Evolutionary conservation across 1,140 invertebrate species (phyloP).

Genomic region (Mycetomoellerius zeteki): DNA sequence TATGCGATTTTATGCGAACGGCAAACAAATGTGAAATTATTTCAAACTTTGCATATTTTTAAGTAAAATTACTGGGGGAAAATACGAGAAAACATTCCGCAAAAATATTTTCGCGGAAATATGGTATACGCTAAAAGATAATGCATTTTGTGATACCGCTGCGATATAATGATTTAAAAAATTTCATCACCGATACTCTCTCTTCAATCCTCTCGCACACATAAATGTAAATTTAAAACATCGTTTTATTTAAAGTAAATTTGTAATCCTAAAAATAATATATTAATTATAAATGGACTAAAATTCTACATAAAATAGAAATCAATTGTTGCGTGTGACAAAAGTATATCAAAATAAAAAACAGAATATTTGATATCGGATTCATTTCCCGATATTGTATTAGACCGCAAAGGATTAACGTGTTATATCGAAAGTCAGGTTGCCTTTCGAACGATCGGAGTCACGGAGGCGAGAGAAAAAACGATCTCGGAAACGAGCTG

Average conservation of each 20-base stretch:
- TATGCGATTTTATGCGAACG: not conserved
- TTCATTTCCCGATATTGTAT: slow-evolving; percentile 4
- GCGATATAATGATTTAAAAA: not conserved
- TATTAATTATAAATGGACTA: not conserved
- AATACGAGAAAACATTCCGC: not conserved
- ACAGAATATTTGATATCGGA: not conserved
- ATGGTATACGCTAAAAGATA: not conserved
- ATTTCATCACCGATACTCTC: not conserved
- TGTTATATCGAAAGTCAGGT: slow-evolving; percentile 29
- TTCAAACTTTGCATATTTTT: not conserved
- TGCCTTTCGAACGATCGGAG: slow-evolving; percentile 20
- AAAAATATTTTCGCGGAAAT: slow-evolving; percentile 2
- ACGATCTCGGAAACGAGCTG: slow-evolving; percentile 46
- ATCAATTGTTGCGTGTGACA: not conserved
- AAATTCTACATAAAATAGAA: not conserved
- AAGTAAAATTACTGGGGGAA: not conserved
- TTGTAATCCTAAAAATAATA: not conserved
- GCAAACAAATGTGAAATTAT: not conserved
- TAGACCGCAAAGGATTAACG: not conserved
- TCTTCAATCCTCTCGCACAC: too few relatives aligned
- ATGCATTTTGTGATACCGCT: not conserved
- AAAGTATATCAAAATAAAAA: not conserved
- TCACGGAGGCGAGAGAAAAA: slow-evolving; percentile 34
- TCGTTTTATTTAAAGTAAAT: not conserved
- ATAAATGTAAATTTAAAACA: not conserved